These are phyloP conservation scores for Cladopsammia gracilis DNA, from an alignment of 64 coral and sea anemone genomes.

Conservation along the genomic window DNA sequence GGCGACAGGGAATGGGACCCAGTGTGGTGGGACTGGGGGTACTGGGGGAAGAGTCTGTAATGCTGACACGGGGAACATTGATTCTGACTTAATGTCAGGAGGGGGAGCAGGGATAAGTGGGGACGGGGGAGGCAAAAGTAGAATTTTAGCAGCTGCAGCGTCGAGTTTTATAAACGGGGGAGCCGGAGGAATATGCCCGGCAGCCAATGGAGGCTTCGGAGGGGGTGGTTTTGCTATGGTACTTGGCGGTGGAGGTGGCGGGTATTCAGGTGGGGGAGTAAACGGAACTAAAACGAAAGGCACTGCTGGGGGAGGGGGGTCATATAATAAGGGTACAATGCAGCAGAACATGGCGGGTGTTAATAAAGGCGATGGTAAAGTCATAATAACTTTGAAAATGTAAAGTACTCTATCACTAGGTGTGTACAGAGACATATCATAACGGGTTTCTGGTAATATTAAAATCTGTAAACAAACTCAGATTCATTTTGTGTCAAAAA, in stretches of 20 bases:
- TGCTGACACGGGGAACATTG: not conserved
- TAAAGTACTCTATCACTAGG: not conserved
- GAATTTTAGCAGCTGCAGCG: not conserved
- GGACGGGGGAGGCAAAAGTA: not conserved
- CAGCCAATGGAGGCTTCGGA: slow-evolving; percentile 50
- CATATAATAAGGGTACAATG: slow-evolving; percentile 58
- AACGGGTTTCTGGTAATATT: too few species aligned
- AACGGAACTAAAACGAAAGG: not conserved
- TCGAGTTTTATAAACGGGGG: slow-evolving; percentile 58
- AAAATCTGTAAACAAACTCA: too few species aligned
- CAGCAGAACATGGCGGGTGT: slow-evolving; percentile 65
- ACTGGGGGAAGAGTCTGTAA: slow-evolving; percentile 35
- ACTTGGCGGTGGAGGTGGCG: slow-evolving; percentile 67
- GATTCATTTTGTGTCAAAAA: too few species aligned
- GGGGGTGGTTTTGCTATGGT: slow-evolving; percentile 47
- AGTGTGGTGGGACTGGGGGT: slow-evolving; percentile 48
- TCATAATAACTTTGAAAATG: slow-evolving; percentile 23
- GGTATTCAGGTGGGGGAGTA: slow-evolving; percentile 66
- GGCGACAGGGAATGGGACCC: slow-evolving; percentile 22
- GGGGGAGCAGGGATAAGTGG: slow-evolving; percentile 42
- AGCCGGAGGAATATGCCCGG: not conserved
- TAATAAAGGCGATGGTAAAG: slow-evolving; percentile 76
- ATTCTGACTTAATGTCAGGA: not conserved
- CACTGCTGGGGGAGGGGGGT: slow-evolving; percentile 81
- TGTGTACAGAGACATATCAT: too few species aligned